Evolutionary conservation across 2,113 vertebrate genomes (phyloP), one percentile per base, ranked within the genome.

Genomic region (Podiceps cristatus): DNA sequence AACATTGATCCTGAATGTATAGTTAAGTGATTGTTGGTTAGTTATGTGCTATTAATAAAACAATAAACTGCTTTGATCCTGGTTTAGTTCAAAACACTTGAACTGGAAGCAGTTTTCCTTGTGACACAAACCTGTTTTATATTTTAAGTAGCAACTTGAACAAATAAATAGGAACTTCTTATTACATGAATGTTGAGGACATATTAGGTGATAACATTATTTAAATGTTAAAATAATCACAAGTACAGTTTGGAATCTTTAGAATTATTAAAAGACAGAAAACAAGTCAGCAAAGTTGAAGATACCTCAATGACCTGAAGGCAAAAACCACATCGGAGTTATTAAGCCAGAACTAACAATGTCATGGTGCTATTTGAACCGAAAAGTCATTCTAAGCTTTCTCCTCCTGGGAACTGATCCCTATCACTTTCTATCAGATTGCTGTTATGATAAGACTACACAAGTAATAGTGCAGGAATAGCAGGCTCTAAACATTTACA

Each of bases 401-500:
- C 56, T 86, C 28, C 53, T 95, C 59, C 59, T 93, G 89, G 81
- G 84, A 97, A 88, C 58, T 64, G 79, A 88, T 96, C 82, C 64
- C 68, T 80, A 96, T 92, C 82, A 86, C 15, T 93, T 95, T 86
- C 75, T 76, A 78, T 97, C 87, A 75, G 82, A 96, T 86, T 86
- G 24, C 29, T 78, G 33, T 76, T 96, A 73, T 82, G 86, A 79
- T 91, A 88, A 83, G 50, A 88, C 62, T 80, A 19, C 50, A 58
- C 31, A 82, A 90, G 74, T 76, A 96, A 93, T 63, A 96, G 49
- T 29, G 13, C 78, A 91, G 37, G 74, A 97, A 83, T 40, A 93
- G 24, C 62, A 91, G 84, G 24, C 77, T 95, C 59, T 79, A 91
- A 95, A 91, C 31, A 96, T 97, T 96, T 97, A 69, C 91, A 96